These are phyloP conservation scores for Cyphomyrmex costatus DNA, from an alignment of 1,140 invertebrate species.

Conservation along the genomic window DNA sequence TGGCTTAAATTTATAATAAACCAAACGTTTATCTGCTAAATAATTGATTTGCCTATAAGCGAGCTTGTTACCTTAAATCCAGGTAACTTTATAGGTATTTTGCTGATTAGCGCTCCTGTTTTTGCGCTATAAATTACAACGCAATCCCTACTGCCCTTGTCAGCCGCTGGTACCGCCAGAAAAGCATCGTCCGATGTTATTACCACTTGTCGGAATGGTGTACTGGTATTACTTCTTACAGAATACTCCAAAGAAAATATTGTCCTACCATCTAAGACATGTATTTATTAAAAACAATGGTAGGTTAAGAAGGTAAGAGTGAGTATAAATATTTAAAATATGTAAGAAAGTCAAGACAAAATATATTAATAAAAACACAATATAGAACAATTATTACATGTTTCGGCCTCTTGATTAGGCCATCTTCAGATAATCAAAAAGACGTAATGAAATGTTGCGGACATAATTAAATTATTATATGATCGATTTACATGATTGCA, in stretches of 20 bases:
- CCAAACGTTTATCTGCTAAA: background rate
- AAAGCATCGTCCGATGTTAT: constrained; percentile 93
- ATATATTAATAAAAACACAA: too few species aligned
- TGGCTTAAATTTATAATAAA: background rate
- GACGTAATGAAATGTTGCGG: too few species aligned
- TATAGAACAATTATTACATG: too few species aligned
- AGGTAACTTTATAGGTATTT: constrained; percentile 90
- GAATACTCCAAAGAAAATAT: constrained; percentile 94
- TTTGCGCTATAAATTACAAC: constrained; percentile 94
- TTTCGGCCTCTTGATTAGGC: too few species aligned
- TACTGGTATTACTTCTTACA: constrained; percentile 89
- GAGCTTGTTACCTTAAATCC: constrained; percentile 88
- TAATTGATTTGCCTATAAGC: background rate
- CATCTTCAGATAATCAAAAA: too few species aligned
- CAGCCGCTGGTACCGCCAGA: constrained; percentile 92
- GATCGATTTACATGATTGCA: too few species aligned
- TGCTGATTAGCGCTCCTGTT: constrained; percentile 93
- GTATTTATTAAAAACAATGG: too few species aligned
- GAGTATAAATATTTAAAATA: too few species aligned
- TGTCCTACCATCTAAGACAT: constrained; percentile 89
- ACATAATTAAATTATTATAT: too few species aligned
- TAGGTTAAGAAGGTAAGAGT: too few species aligned
- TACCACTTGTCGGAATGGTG: constrained; percentile 91
- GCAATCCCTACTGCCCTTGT: constrained; percentile 94
- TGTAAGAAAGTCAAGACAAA: too few species aligned